Percentiles rank a stretch among this genome's conserved stretches.
phyloP scores from a whole-genome alignment of 2,888 invertebrate species.

The Stenoptilia bipunctidactyla region DNA sequence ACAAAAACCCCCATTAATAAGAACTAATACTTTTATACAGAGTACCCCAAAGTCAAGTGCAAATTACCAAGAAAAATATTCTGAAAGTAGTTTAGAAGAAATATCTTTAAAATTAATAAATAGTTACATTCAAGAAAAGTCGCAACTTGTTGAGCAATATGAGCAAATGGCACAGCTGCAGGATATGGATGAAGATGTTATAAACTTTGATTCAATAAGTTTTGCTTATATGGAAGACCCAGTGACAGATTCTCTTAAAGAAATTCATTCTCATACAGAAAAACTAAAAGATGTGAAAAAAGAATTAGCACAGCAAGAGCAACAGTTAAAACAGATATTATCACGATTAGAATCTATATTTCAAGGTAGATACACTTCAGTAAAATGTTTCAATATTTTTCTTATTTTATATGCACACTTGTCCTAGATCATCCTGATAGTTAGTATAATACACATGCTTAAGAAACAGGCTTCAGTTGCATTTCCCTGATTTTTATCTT shows the following conservation, averaged over 20 bases:
- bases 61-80: constrained; percentile 65
- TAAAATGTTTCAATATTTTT: no score
- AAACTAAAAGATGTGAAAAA: constrained; percentile 74
- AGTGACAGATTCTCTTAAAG: constrained; percentile 72
- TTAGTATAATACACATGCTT: no score
- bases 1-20: constrained; percentile 38
- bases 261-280: constrained; percentile 75
- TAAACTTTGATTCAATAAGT: constrained; percentile 74
- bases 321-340: constrained; percentile 66
- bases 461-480: no score
- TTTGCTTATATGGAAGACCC: constrained; percentile 74
- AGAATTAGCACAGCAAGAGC: constrained; percentile 73
- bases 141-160: constrained; percentile 76
- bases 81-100: constrained; percentile 80
- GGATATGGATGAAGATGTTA: constrained; percentile 53
- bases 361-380: constrained; percentile 37
- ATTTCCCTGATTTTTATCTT: no score
- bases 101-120: constrained; percentile 80
- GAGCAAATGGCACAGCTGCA: constrained; percentile 77
- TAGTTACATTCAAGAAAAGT: constrained; percentile 77
- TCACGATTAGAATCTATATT: constrained; percentile 42
- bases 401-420: no score
- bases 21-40: constrained; percentile 77
- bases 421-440: no score
- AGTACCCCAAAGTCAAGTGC: constrained; percentile 73